Evolutionary conservation across 2,888 invertebrate genomes (phyloP), one percentile per base, ranked within the genome.

Genomic region (Coleophora flavipennella): DNA sequence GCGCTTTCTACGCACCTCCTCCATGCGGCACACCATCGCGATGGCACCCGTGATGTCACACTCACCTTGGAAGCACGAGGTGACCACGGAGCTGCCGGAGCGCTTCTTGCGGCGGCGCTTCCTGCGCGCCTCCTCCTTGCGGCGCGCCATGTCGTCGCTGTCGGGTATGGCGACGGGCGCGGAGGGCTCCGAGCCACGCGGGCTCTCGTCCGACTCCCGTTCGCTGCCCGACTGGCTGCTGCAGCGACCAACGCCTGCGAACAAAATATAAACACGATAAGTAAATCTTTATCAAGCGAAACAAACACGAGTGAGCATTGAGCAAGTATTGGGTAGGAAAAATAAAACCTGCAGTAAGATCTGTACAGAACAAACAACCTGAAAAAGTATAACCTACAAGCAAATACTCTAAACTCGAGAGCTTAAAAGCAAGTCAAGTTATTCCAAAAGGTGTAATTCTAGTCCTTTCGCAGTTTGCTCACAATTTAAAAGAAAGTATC

Each of bases 71-170:
- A 95, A 96, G 77, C 94, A 94, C 59, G 94, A 94, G 53, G 94
- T 94, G 66, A 94, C 93, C 59, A 95, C 87, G 49, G 94, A 94
- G 68, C 92, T 92, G 69, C 93, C 93, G 51, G 94, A 93, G 65
- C 94, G 91, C 87, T 94, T 95, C 91, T 94, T 94, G 87, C 92
- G 94, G 67, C 94, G 91, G 58, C 94, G 89, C 75, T 92, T 92
- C 80, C 91, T 91, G 65, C 94, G 91, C 68, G 94, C 94, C 81
- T 94, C 94, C 65, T 95, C 95, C 84, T 95, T 94, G 65, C 93
- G 92, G 48, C 91, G 87, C 73, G 89, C 90, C 61, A 91, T 83
- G 61, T 91, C 91, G 53, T 87, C 86, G 55, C 86, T 87, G 63
- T 89, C 85, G 53, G 87, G 84, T 49, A 88, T 88, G 41, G 87